phyloP scores from a whole-genome alignment of 2,797 vertebrate genomes.

The Catharus ustulatus region DNA sequence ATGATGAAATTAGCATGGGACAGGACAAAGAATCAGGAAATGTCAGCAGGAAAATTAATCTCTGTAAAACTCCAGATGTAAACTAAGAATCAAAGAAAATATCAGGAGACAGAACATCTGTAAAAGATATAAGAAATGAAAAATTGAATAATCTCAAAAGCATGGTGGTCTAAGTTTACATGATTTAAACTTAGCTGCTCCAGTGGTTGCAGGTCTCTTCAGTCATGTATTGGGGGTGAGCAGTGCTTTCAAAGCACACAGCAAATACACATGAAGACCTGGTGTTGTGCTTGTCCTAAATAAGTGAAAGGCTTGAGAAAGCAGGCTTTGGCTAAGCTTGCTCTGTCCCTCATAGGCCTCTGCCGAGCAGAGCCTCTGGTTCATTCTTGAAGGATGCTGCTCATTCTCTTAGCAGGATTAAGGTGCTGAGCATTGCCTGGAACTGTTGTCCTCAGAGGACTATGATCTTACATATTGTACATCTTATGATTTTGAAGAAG shows the following conservation, averaged over 20 bases:
- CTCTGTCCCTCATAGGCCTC: background rate
- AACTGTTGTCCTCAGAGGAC: background rate
- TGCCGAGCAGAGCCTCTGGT: background rate
- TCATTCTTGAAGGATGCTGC: background rate
- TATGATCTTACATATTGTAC: background rate
- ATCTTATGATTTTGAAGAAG: background rate
- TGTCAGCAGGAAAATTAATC: background rate
- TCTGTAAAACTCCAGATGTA: background rate
- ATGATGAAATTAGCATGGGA: background rate
- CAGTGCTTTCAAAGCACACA: background rate
- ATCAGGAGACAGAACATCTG: background rate
- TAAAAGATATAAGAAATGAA: background rate
- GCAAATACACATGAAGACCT: background rate
- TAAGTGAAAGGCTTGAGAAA: background rate
- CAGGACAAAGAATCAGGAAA: background rate
- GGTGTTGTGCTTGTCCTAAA: background rate
- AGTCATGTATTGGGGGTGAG: background rate
- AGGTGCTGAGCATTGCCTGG: background rate
- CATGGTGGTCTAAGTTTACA: background rate
- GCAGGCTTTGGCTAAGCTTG: background rate
- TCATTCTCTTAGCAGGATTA: background rate
- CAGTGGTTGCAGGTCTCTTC: background rate
- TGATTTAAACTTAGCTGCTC: background rate
- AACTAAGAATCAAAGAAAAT: conserved; percentile 4
- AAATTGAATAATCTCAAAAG: background rate